These are phyloP conservation scores for Nymphalis c-album DNA, from an alignment of 2,888 invertebrate species.

Conservation along the genomic window DNA sequence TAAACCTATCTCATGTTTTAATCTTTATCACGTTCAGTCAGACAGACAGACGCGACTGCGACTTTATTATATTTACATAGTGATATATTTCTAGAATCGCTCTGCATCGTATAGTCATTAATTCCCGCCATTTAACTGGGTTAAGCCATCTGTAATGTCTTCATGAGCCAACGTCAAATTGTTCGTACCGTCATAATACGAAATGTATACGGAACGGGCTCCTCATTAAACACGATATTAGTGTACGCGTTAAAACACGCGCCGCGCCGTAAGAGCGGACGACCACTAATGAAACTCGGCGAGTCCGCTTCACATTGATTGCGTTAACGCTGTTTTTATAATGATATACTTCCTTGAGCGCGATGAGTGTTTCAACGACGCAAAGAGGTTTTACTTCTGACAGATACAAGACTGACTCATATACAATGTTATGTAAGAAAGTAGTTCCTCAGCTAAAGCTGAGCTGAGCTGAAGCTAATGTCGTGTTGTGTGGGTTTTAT, in stretches of 20 bases:
- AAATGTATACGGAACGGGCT: slow-evolving; percentile 14
- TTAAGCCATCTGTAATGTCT: slow-evolving; percentile 20
- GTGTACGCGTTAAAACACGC: slow-evolving; percentile 27
- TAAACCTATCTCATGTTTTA: no score
- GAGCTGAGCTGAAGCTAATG: no score
- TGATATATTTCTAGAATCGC: neutral
- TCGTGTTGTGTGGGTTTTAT: no score
- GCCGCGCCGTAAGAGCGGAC: slow-evolving; percentile 24
- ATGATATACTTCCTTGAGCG: neutral
- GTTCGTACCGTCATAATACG: slow-evolving; percentile 25
- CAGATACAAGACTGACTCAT: no score
- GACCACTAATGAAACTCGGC: slow-evolving; percentile 31
- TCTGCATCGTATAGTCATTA: neutral
- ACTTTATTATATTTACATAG: no score
- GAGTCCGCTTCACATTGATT: neutral
- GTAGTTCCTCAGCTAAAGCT: no score
- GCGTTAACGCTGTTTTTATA: neutral
- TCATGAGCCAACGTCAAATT: slow-evolving; percentile 16
- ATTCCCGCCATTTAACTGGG: slow-evolving; percentile 14
- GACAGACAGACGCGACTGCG: no score
- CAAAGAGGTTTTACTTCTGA: no score
- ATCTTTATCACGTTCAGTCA: no score
- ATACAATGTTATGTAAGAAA: no score
- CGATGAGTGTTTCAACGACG: no score
- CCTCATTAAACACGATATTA: slow-evolving; percentile 25